Percentiles rank a stretch among this genome's conserved stretches.
These are phyloP conservation scores for Acanthopleura granulata DNA, from an alignment of 2,888 invertebrate genomes.

Conservation along the genomic window DNA sequence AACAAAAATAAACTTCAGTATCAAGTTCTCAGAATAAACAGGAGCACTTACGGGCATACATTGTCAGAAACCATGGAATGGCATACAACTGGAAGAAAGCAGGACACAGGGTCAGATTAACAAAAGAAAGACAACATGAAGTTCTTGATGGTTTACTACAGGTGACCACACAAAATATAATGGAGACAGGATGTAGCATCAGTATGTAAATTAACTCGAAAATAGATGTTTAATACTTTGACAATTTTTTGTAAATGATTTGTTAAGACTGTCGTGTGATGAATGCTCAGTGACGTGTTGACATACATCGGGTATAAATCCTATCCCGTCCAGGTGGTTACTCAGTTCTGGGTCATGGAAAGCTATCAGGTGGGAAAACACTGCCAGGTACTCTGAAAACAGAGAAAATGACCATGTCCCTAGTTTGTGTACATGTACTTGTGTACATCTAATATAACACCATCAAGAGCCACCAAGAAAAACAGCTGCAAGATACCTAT, in stretches of 20 bases:
- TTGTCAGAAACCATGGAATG: constrained; percentile 98
- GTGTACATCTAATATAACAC: neutral
- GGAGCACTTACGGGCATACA: constrained; percentile 91
- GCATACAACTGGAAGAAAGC: constrained; percentile 80
- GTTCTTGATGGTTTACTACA: too few species aligned
- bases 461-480: neutral
- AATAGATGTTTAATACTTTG: too few species aligned
- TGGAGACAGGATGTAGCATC: too few species aligned
- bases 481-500: neutral
- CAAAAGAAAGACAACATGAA: too few species aligned
- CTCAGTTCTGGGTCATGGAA: constrained; percentile 95
- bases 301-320: constrained; percentile 87
- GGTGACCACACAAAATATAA: too few species aligned
- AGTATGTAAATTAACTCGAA: too few species aligned
- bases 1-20: too few species aligned
- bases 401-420: neutral
- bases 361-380: constrained; percentile 95
- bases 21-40: too few species aligned
- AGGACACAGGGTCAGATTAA: neutral
- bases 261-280: too few species aligned
- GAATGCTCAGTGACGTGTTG: too few species aligned
- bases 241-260: too few species aligned
- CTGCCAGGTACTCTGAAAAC: constrained; percentile 86
- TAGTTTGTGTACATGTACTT: too few species aligned
- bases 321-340: constrained; percentile 91